phyloP scores from a whole-genome alignment of 2,113 vertebrate species.

The Hippocampus mohnikei region DNA sequence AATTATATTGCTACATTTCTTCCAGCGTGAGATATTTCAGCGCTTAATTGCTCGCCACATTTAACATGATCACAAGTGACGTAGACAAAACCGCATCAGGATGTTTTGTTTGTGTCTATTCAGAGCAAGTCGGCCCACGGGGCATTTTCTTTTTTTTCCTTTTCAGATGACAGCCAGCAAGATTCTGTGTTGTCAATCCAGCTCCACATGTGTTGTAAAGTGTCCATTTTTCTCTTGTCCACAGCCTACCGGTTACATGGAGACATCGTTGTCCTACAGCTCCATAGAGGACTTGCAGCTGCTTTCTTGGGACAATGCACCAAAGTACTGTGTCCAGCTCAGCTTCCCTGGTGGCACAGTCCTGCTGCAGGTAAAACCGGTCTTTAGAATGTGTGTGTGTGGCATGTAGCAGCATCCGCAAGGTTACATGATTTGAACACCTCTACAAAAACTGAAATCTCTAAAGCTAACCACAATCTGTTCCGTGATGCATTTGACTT shows the following conservation, averaged over 20 bases:
- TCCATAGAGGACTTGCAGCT: slow-evolving; percentile 97
- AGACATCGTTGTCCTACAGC: slow-evolving; percentile 93
- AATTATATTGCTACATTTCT: slow-evolving; percentile 41
- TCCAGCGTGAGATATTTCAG: slow-evolving; percentile 29
- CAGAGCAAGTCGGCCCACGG: slow-evolving; percentile 36
- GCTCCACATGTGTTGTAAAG: neutral
- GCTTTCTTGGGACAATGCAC: slow-evolving; percentile 98
- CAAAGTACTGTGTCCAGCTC: slow-evolving; percentile 99
- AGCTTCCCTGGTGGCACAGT: slow-evolving; percentile 93
- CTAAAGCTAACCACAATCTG: neutral
- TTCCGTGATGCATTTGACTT: neutral
- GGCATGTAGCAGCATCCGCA: neutral
- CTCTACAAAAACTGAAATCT: neutral
- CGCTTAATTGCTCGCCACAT: slow-evolving; percentile 17
- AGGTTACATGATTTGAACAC: neutral
- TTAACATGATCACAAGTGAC: slow-evolving; percentile 32
- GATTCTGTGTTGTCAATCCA: slow-evolving; percentile 16
- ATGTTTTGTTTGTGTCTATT: slow-evolving; percentile 36
- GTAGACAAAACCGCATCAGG: slow-evolving; percentile 10
- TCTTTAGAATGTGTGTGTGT: neutral
- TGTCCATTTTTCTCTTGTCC: slow-evolving; percentile 20
- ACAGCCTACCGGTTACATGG: slow-evolving; percentile 99
- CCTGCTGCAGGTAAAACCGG: slow-evolving; percentile 85
- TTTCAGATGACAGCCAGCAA: slow-evolving; percentile 40
- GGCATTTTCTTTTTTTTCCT: slow-evolving; percentile 8